Percentiles rank a stretch among this genome's conserved stretches.
Evolutionary conservation across 2,113 vertebrate genomes (phyloP).

Genomic region (Speoplatyrhinus poulsoni): DNA sequence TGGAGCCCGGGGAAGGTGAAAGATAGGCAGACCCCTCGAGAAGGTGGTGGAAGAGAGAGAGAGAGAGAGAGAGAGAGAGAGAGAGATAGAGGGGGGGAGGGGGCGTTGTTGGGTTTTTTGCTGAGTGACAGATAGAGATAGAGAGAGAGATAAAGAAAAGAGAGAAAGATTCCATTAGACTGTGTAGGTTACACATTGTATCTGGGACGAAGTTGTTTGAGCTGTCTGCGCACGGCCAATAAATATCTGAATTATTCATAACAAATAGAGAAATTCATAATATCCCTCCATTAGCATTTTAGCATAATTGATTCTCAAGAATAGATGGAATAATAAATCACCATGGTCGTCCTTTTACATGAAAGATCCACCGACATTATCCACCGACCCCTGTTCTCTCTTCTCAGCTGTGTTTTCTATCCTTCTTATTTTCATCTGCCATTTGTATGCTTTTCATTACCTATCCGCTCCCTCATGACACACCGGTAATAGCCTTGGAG

Average conservation of each 20-base stretch:
- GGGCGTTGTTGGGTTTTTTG: not conserved
- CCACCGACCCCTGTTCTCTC: constrained; percentile 31
- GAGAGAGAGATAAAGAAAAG: constrained; percentile 2
- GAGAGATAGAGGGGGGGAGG: constrained; percentile 2
- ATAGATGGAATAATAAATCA: constrained; percentile 79
- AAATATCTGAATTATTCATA: constrained; percentile 78
- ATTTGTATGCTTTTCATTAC: constrained; percentile 81
- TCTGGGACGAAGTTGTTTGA: constrained; percentile 53
- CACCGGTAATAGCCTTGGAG: constrained; percentile 77
- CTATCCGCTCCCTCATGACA: constrained; percentile 74
- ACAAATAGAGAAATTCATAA: constrained; percentile 74
- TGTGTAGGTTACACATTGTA: constrained; percentile 47
- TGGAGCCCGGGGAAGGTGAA: constrained; percentile 37
- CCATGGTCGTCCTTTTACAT: constrained; percentile 49
- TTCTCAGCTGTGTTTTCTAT: constrained; percentile 24
- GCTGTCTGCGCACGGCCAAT: constrained; percentile 56
- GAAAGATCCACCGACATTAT: constrained; percentile 60
- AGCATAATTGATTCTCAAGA: constrained; percentile 76
- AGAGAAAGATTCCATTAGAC: constrained; percentile 43
- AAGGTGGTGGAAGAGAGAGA: constrained; percentile 1
- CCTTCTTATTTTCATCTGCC: constrained; percentile 64
- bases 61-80: not conserved
- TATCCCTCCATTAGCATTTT: constrained; percentile 71
- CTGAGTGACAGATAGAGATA: not conserved
- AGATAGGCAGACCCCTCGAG: not conserved